Evolutionary conservation across 2,797 vertebrate species (phyloP), one percentile per base, ranked within the genome.

Genomic region (Perodicticus potto): DNA sequence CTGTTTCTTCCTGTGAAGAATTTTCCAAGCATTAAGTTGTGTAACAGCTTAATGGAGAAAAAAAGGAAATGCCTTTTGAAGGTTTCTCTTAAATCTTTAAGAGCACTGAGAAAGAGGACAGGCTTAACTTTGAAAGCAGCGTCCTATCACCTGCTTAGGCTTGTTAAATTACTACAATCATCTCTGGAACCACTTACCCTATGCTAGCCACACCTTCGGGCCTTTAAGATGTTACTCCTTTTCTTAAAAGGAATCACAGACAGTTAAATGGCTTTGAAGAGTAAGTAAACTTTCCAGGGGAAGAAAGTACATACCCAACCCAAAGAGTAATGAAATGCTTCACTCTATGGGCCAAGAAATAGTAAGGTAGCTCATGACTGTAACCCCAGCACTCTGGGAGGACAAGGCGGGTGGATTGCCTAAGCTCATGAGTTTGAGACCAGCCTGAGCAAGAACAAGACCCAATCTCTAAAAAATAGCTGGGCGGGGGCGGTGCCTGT

Each of bases 1-100:
- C 96, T 81, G 77, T 91, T 89, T 97, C 84, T 97, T 96, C 95
- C 96, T 92, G 93, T 86, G 86, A 97, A 97, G 76, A 92, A 88
- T 93, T 96, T 97, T 97, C 89, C 88, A 97, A 97, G 95, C 93
- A 86, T 88, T 92, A 93, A 88, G 73, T 92, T 89, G 84, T 92
- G 40, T 80, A 94, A 97, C 12, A 77, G 59, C 19, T 59, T 91
- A 95, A 93, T 5, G 78, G 59, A 45, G 45, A 14, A 69, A 81
- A 89, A 89, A 88, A 69, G 82, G 84, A 88, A 96, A 93, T 77
- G 25, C 32, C 70, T 80, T 67, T n/a, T 67, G 65, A 16, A 85
- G 61, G 74, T 86, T 96, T 95, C 91, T 96, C 59, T 92, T 37
- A 89, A 95, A 95, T 94, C 86, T 84, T n/a, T 45, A 93, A 88